A percentile compares a stretch with the other conserved stretches of the same genome.
Conservation (phyloP, 2,113 vertebrate species). For the Thamnophis sirtalis region DNA sequence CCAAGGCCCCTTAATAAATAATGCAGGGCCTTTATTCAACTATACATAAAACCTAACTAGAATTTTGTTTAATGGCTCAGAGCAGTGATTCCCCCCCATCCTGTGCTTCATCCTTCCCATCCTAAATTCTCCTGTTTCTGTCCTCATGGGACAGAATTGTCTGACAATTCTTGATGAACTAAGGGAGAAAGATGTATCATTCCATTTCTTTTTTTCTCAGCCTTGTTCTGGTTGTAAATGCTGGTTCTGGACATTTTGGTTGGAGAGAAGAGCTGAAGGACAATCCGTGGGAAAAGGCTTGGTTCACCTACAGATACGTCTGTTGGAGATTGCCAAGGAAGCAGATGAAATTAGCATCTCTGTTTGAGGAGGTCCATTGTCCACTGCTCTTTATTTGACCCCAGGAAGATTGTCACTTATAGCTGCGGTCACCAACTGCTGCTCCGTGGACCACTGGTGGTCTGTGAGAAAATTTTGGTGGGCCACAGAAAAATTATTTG, state of each 20-base stretch:
- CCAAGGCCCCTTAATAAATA: conserved; percentile 55
- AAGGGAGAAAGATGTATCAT: conserved; percentile 45
- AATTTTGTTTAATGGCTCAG: conserved; percentile 67
- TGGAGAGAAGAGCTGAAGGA: neutral
- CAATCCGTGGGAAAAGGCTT: neutral
- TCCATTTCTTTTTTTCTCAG: conserved; percentile 14
- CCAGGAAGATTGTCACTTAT: neutral
- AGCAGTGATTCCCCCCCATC: conserved; percentile 42
- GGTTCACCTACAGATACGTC: neutral
- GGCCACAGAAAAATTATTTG: no score
- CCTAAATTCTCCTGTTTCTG: conserved; percentile 25
- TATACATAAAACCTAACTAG: conserved; percentile 68
- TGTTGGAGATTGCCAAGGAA: neutral
- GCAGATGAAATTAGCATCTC: neutral
- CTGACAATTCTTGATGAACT: conserved; percentile 33
- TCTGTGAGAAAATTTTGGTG: no score
- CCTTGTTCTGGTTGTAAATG: neutral
- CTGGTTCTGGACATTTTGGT: neutral
- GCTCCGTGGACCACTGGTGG: no score
- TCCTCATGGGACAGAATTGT: conserved; percentile 2
- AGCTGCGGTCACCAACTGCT: no score
- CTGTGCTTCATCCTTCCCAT: neutral
- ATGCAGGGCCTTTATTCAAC: conserved; percentile 56
- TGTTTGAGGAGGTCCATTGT: neutral
- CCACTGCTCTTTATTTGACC: neutral